Percentiles rank a stretch among this genome's conserved stretches.
Evolutionary conservation across 1,140 invertebrate species (phyloP).

Genomic region (Neuroterus valhalla): DNA sequence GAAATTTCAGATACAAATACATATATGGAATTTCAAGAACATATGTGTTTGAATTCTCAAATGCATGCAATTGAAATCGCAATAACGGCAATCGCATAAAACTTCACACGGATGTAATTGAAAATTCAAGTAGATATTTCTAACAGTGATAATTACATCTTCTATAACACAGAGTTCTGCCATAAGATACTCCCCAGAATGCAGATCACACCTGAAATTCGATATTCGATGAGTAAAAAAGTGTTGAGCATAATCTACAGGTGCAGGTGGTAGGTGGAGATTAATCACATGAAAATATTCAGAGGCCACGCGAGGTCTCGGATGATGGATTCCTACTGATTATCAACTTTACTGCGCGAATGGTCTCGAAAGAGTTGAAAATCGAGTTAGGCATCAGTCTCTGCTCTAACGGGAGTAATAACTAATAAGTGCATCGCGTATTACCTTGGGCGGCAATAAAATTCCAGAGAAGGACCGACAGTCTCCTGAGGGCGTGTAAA

Average conservation of each 20-base stretch:
- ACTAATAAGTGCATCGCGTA: constrained; percentile 56
- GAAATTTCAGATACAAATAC: too few relatives aligned
- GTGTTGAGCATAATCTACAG: background rate
- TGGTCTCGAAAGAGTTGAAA: constrained; percentile 41
- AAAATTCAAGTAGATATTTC: too few relatives aligned
- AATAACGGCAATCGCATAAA: too few relatives aligned
- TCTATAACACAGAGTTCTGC: too few relatives aligned
- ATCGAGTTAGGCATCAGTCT: constrained; percentile 41
- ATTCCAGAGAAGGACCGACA: constrained; percentile 60
- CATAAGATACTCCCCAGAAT: too few relatives aligned
- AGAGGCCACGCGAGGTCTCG: constrained; percentile 43
- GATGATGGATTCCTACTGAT: constrained; percentile 59
- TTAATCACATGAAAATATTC: constrained; percentile 50
- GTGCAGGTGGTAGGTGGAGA: constrained; percentile 37
- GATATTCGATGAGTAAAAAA: background rate
- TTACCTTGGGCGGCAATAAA: constrained; percentile 64
- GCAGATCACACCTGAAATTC: too few relatives aligned
- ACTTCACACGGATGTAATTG: too few relatives aligned
- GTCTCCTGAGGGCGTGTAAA: constrained; percentile 40
- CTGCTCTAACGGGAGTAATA: constrained; percentile 43
- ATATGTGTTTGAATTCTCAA: too few relatives aligned
- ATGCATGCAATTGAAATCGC: too few relatives aligned
- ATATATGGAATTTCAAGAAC: too few relatives aligned
- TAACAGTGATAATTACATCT: too few relatives aligned
- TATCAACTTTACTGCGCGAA: constrained; percentile 48